phyloP scores from a whole-genome alignment of 2,888 invertebrate species.

The Rhagophthalmus giganteus region DNA sequence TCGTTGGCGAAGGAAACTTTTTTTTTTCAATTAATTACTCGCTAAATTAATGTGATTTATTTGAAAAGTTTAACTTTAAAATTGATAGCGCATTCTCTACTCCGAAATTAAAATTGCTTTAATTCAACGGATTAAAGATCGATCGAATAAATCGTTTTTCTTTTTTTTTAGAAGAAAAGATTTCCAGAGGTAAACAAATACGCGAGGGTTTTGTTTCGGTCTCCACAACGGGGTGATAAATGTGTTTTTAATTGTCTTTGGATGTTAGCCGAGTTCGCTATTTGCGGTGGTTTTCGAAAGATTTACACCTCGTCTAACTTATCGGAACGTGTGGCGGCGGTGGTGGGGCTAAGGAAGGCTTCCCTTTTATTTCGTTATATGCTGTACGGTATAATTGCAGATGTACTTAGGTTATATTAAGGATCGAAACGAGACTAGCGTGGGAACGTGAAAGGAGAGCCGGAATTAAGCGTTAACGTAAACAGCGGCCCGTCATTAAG shows the following conservation, averaged over 20 bases:
- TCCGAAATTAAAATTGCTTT: no score
- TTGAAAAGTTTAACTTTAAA: no score
- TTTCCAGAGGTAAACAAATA: constrained; percentile 2
- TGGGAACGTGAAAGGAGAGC: constrained; percentile 25
- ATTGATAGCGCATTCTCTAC: no score
- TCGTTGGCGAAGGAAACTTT: no score
- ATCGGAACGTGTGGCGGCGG: constrained; percentile 3
- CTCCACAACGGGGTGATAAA: constrained; percentile 31
- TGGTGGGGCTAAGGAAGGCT: background rate
- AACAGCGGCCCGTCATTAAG: constrained; percentile 50
- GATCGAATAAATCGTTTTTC: no score
- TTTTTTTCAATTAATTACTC: no score
- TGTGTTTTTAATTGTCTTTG: constrained; percentile 39
- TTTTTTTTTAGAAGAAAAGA: background rate
- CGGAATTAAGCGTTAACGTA: constrained; percentile 48
- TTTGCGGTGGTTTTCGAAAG: constrained; percentile 15
- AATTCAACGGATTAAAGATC: no score
- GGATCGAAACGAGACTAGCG: constrained; percentile 9
- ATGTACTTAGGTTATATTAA: constrained; percentile 7
- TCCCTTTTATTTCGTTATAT: constrained; percentile 8
- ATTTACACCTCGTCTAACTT: constrained; percentile 15
- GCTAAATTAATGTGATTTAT: no score
- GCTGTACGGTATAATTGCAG: constrained; percentile 2
- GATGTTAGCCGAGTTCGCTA: constrained; percentile 32
- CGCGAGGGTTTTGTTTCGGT: constrained; percentile 10